Conservation (phyloP, 2,113 vertebrate genomes). For the Tretioscincus oriximinensis region DNA sequence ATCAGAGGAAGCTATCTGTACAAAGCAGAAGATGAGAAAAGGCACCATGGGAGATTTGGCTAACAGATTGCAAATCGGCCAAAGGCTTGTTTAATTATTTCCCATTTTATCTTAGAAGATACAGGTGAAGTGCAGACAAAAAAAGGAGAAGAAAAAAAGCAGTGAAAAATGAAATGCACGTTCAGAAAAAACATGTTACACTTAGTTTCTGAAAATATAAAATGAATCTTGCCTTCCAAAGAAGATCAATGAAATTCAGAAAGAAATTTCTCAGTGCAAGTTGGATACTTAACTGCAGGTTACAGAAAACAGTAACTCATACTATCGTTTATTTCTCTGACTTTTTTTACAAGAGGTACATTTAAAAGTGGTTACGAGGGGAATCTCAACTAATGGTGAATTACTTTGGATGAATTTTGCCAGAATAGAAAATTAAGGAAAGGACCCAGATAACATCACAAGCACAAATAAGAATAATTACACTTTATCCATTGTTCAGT, state of each 20-base stretch:
- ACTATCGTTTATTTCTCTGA: background rate
- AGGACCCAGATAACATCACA: conserved; percentile 50
- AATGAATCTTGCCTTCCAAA: background rate
- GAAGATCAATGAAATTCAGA: background rate
- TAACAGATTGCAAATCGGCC: conserved; percentile 39
- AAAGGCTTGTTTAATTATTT: conserved; percentile 19
- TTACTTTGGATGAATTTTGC: conserved; percentile 48
- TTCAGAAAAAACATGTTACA: background rate
- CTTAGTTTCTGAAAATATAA: background rate
- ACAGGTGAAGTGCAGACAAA: conserved; percentile 32
- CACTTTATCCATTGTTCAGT: conserved; percentile 50
- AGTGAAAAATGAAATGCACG: background rate
- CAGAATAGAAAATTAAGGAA: conserved; percentile 46
- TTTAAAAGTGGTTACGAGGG: conserved; percentile 19
- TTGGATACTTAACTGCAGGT: background rate
- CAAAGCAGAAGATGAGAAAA: conserved; percentile 61
- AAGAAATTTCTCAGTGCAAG: background rate
- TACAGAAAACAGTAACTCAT: background rate
- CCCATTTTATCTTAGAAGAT: conserved; percentile 12
- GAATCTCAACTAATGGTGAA: conserved; percentile 29
- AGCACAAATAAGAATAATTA: conserved; percentile 58
- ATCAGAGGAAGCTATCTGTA: conserved; percentile 86
- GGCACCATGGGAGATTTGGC: conserved; percentile 63
- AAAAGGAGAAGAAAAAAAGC: conserved; percentile 27
- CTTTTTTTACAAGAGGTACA: conserved; percentile 29